Conservation (phyloP, 1,140 invertebrate species). For the Teleopsis dalmanni region DNA sequence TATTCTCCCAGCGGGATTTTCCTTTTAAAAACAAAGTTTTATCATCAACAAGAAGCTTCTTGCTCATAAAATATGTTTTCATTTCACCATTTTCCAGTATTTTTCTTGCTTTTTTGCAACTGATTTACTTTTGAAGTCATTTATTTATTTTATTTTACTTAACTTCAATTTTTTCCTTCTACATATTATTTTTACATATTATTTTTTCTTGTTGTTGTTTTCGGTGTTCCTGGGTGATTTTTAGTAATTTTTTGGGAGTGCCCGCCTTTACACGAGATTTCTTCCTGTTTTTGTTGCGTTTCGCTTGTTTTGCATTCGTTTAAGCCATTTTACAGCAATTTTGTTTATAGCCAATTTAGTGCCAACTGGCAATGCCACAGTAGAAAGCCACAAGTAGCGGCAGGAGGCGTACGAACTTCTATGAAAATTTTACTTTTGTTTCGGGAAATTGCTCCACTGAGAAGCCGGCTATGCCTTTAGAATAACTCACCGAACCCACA, state of each 20-base stretch:
- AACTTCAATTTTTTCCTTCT: constrained; percentile 1
- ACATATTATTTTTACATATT: constrained; percentile 1
- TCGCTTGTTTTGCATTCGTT: constrained; percentile 37
- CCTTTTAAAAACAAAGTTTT: constrained; percentile 10
- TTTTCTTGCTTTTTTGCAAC: neutral
- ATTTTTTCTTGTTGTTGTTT: neutral
- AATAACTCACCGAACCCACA: neutral
- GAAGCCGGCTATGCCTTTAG: too few species aligned
- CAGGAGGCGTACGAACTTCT: neutral
- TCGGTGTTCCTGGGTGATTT: neutral
- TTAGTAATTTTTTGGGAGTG: neutral
- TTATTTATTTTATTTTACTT: too few species aligned
- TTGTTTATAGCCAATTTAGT: constrained; percentile 41
- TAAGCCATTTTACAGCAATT: constrained; percentile 43
- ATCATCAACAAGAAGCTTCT: constrained; percentile 11
- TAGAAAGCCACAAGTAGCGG: neutral
- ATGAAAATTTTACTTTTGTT: neutral
- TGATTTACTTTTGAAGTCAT: too few species aligned
- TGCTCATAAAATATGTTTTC: constrained; percentile 13
- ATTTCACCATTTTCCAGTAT: neutral
- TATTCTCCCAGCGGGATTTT: constrained; percentile 13
- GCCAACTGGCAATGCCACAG: neutral
- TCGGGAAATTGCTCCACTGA: constrained; percentile 3
- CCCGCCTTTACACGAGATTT: neutral
- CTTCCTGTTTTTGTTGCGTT: neutral